Base-by-base conservation (phyloP, 2,888 invertebrate species). In the Drosophila infuscata region DNA sequence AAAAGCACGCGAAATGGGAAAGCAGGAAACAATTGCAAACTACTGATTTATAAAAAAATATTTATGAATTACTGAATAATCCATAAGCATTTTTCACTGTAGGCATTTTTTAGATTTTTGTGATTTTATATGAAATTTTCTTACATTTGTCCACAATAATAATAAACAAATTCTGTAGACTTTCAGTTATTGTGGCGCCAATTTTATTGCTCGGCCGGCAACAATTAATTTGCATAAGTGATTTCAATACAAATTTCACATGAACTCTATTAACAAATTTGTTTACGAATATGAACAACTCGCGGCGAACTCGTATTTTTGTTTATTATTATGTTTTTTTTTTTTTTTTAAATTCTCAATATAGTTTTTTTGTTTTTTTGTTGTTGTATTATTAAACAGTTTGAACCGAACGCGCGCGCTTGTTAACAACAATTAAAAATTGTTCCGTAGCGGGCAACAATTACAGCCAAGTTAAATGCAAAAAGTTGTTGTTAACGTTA, bases 351-450 rank as follows among this genome's bases (percentile, higher is more conserved):
- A 9, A 36, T 41, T 38, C 32, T 54, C 41, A 41, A 30, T 25
- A 38, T 54, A 9, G 30, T 51, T 12, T 62, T 56, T 51, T 41
- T 25, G 20, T 25, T 25, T 7, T 59, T 58, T 38, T 57, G 1
- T 25, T 25, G 25, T 53, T 12, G 25, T 58, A 48, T 52, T 64
- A 33, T 58, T 43, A 49, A 36, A 48, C 64, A 62, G 51, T 62
- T 74, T 61, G 76, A 76, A 82, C 90, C 77, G 88, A 90, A 81
- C 89, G 79, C 83, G 88, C 82, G 77, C 84, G 82, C 81, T 76
- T 88, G 87, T 89, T 92, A 89, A 89, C 82, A 91, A 85, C 90
- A 92, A 92, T 91, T 91, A 90, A 92, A 75, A 82, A 79, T 76
- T 79, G 82, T 81, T 82, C 74, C 77, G 82, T 43, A 62, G 88